phyloP scores from a whole-genome alignment of 2,113 vertebrate species.

The Tychaedon coryphoeus region DNA sequence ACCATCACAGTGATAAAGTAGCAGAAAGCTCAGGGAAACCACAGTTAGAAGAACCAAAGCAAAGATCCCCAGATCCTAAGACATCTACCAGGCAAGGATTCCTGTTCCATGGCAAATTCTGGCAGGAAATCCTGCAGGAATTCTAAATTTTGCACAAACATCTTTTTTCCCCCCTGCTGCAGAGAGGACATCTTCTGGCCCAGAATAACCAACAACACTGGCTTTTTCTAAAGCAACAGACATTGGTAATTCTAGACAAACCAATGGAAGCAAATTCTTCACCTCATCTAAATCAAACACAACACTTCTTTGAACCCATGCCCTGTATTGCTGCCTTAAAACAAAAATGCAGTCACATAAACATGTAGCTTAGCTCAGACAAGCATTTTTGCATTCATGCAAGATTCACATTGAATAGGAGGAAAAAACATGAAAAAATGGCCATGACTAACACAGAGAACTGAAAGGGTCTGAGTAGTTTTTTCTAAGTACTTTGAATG shows the following conservation, averaged over 20 bases:
- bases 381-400: not conserved
- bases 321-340: not conserved
- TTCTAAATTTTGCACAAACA: not conserved
- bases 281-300: not conserved
- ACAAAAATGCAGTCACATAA: not conserved
- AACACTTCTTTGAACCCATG: not conserved
- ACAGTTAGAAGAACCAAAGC: not conserved
- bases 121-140: not conserved
- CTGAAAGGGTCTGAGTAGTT: not conserved
- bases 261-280: not conserved
- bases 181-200: not conserved
- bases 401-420: not conserved
- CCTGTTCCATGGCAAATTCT: not conserved
- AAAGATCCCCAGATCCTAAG: not conserved
- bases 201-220: not conserved
- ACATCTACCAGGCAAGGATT: not conserved
- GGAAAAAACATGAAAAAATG: not conserved
- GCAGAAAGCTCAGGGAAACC: not conserved
- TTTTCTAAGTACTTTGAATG: not conserved
- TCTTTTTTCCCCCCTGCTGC: rapidly evolving
- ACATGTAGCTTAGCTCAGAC: not conserved
- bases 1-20: not conserved
- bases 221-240: not conserved
- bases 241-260: not conserved
- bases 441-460: not conserved